Evolutionary conservation across 2,888 invertebrate species (phyloP).

Genomic region (Andrena praecox): DNA sequence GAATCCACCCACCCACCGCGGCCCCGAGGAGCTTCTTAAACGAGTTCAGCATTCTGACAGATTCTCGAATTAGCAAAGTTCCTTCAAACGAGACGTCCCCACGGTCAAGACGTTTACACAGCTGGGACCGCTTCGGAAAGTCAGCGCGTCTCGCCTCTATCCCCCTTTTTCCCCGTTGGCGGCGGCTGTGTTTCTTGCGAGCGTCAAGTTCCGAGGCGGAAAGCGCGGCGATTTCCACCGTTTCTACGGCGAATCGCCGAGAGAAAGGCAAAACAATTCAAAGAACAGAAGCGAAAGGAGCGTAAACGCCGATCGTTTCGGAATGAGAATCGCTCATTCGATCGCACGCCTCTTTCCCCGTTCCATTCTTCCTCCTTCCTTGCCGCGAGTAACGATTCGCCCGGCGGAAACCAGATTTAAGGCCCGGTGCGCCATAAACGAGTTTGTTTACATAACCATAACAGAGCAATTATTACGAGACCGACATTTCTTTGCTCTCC

Average conservation of each 20-base stretch:
- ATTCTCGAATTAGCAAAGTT: conserved; percentile 56
- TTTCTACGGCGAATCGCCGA: conserved; percentile 14
- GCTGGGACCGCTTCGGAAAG: conserved; percentile 33
- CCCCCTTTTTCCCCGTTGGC: background rate
- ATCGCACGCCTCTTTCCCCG: conserved; percentile 36
- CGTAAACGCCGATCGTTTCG: conserved; percentile 45
- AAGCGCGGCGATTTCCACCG: conserved; percentile 16
- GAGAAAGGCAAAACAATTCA: conserved; percentile 34
- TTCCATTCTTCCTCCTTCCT: conserved; percentile 55
- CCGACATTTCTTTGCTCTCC: conserved; percentile 6
- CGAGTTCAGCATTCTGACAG: conserved; percentile 25
- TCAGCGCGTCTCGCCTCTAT: conserved; percentile 6
- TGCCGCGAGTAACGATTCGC: conserved; percentile 40
- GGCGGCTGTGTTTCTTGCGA: conserved; percentile 34
- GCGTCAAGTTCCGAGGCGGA: conserved; percentile 31
- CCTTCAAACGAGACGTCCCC: conserved; percentile 24
- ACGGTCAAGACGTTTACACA: conserved; percentile 33
- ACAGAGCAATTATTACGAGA: conserved; percentile 61
- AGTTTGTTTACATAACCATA: conserved; percentile 66
- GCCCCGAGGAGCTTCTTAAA: conserved; percentile 5
- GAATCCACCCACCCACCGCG: background rate
- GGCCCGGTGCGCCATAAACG: conserved; percentile 46
- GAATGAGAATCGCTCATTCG: conserved; percentile 44
- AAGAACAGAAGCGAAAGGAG: conserved; percentile 40
- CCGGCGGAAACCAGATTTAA: conserved; percentile 51